Base-by-base conservation (phyloP, 2,888 invertebrate species). In the Cetonia aurata region DNA sequence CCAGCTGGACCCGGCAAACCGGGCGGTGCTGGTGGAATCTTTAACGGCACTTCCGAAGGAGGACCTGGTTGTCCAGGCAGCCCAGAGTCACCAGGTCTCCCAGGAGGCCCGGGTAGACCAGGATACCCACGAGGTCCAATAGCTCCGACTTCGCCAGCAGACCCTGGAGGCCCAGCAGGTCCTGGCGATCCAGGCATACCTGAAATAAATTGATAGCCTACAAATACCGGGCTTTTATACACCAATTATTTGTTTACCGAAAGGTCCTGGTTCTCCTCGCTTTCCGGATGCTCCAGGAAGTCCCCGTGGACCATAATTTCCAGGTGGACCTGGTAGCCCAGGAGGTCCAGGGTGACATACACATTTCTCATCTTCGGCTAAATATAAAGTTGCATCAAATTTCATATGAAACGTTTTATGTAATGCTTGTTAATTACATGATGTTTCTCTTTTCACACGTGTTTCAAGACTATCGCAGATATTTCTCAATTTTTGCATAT, bases 1-100 rank as follows among this genome's bases (percentile, higher is more conserved):
- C 62, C 50, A 1, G 19, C 37, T 10, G 9, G 6, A n/a, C 62
- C 60, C n/a, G 33, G 25, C 17, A 10, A 13, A 13, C 62, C 62
- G 4, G 50, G 50, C 15, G 9, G 50, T 50, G 3, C 25, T 37
- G 37, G 37, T 37, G 37, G 37, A 37, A 37, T 37, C 6, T 8
- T 37, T 37, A 37, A 8, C 8, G 8, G 1, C 8, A 10, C 10
- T 37, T 37, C 37, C 1, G 37, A 6, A 37, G 13, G 17, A 41
- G 17, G 19, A 12, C 57, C 42, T 9, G 6, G 8, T 17, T 9
- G 57, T 6, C 42, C 41, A 6, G 15, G 57, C 0, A 31, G 55
- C 17, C 57, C 42, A 17, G 41, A 42, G 6, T 12, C 12, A 6
- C 42, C 57, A 17, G 57, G 17, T 10, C 48, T 13, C 1, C n/a